phyloP scores from a whole-genome alignment of 2,888 invertebrate genomes.

The Heliconius hortense region DNA sequence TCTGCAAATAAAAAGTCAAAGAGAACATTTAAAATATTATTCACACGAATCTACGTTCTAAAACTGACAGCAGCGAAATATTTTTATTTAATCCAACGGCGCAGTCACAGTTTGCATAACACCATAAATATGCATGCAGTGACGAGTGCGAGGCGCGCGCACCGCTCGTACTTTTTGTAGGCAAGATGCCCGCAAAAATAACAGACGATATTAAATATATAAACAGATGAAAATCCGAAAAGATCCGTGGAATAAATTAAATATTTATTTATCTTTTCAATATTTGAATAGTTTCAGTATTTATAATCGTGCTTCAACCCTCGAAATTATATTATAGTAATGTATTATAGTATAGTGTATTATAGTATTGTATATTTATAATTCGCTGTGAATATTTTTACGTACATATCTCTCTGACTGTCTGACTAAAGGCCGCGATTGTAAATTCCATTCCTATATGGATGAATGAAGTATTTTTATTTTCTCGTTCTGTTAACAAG shows the following conservation, averaged over 20 bases:
- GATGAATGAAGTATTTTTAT: no score
- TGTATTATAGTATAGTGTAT: no score
- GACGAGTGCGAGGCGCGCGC: constrained; percentile 58
- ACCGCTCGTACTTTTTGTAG: constrained; percentile 71
- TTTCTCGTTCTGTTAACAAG: no score
- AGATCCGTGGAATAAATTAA: not conserved
- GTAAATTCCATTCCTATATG: no score
- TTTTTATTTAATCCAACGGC: constrained; percentile 51
- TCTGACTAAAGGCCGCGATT: no score
- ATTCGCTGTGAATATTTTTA: no score
- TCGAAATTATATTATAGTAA: not conserved
- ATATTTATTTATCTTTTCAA: not conserved
- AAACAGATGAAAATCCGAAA: constrained; percentile 12
- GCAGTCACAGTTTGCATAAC: constrained; percentile 69
- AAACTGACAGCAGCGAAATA: constrained; percentile 33
- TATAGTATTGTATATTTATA: no score
- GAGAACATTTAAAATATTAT: constrained; percentile 21
- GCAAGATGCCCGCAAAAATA: constrained; percentile 40
- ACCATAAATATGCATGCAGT: constrained; percentile 73
- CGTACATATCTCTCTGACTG: no score
- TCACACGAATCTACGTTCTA: constrained; percentile 21
- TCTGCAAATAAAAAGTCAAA: constrained; percentile 19
- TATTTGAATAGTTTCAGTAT: not conserved
- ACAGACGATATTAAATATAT: constrained; percentile 19
- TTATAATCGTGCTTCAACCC: not conserved